Evolutionary conservation across 2,888 invertebrate species (phyloP).

Genomic region (Tubulanus polymorphus): DNA sequence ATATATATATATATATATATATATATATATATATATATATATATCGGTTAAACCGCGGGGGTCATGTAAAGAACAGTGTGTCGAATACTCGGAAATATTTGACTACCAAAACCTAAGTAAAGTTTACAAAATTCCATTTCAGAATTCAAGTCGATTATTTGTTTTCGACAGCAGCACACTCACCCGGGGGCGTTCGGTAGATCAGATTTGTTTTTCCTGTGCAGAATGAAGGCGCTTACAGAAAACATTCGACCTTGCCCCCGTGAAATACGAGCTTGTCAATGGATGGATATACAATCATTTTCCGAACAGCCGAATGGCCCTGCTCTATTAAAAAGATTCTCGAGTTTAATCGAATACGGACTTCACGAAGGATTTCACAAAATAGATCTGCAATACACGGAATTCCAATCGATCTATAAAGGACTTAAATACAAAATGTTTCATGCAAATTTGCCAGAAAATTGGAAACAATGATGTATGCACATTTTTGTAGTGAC

Average conservation of each 20-base stretch:
- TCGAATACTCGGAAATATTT: no score
- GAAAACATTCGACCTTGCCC: slow-evolving; percentile 37
- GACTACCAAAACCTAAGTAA: no score
- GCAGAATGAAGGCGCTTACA: slow-evolving; percentile 38
- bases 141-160: slow-evolving; percentile 44
- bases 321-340: slow-evolving; percentile 31
- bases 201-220: slow-evolving; percentile 47
- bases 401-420: slow-evolving; percentile 36
- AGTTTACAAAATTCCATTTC: slow-evolving; percentile 24
- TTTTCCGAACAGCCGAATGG: slow-evolving; percentile 18
- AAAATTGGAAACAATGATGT: no score
- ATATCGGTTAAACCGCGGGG: no score
- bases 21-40: no score
- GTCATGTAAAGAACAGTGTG: no score
- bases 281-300: slow-evolving; percentile 40
- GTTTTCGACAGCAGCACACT: slow-evolving; percentile 45
- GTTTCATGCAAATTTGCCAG: slow-evolving; percentile 25
- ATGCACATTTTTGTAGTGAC: no score
- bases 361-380: slow-evolving; percentile 39
- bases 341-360: slow-evolving; percentile 25
- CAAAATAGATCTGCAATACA: slow-evolving; percentile 29
- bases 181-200: slow-evolving; percentile 47
- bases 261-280: slow-evolving; percentile 37
- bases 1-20: not conserved
- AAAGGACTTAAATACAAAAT: slow-evolving; percentile 33